Evolutionary conservation across 2,113 vertebrate genomes (phyloP).

Genomic region (Tapirus terrestris): DNA sequence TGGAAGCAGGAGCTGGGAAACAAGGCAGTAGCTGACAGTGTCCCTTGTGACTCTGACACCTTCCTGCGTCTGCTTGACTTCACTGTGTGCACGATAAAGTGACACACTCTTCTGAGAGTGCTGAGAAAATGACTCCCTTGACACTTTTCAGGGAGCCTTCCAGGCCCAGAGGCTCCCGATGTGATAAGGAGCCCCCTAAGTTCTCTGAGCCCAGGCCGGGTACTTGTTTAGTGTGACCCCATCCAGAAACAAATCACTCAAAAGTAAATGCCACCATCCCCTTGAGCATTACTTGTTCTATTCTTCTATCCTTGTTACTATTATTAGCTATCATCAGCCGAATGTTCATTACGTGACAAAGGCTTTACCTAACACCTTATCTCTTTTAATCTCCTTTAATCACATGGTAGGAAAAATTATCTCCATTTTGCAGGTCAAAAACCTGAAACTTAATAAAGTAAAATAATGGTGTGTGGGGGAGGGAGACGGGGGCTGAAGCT

Average conservation of each 20-base stretch:
- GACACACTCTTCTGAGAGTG: not conserved
- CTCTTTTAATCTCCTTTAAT: not conserved
- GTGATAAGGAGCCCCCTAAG: not conserved
- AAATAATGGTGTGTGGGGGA: not conserved
- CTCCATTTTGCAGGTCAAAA: not conserved
- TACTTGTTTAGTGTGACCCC: too few species aligned
- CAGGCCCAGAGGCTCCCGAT: not conserved
- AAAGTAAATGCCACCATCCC: not conserved
- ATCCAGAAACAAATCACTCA: not conserved
- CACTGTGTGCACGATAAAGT: rapidly evolving
- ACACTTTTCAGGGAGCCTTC: not conserved
- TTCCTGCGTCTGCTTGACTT: not conserved
- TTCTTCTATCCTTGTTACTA: not conserved
- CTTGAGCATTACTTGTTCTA: not conserved
- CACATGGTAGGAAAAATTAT: rapidly evolving
- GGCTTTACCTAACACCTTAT: not conserved
- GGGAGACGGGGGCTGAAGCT: not conserved
- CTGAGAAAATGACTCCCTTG: not conserved
- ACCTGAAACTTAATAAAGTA: not conserved
- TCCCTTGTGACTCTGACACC: not conserved
- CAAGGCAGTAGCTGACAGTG: rapidly evolving
- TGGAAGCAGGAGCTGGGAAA: not conserved
- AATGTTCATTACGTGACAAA: rapidly evolving
- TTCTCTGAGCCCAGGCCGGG: not conserved
- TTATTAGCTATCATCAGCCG: too few species aligned